These are phyloP conservation scores for Diarsia dahlii DNA, from an alignment of 2,888 invertebrate genomes.

Conservation along the genomic window DNA sequence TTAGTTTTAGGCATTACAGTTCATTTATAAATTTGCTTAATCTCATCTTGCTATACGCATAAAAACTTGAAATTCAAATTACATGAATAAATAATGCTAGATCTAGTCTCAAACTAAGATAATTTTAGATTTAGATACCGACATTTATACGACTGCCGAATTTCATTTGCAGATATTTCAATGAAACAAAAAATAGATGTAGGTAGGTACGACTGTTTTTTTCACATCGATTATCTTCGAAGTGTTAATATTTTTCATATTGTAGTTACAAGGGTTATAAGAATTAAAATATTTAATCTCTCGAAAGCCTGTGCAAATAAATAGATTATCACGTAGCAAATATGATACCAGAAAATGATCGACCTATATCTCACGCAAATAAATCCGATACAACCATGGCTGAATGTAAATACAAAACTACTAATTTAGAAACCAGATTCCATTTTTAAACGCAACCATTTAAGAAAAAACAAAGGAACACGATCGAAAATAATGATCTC, in stretches of 20 bases:
- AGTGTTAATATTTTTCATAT: not conserved
- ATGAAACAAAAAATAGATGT: not conserved
- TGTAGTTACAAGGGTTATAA: too few species aligned
- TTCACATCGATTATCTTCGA: not conserved
- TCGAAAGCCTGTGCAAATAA: too few species aligned
- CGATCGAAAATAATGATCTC: slow-evolving; percentile 3
- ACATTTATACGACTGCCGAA: not conserved
- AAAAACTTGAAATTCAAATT: slow-evolving; percentile 26
- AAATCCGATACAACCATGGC: too few species aligned
- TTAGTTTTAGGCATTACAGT: not conserved
- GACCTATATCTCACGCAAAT: not conserved
- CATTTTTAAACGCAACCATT: not conserved
- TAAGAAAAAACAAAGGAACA: not conserved
- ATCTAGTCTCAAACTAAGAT: not conserved
- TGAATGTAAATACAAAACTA: not conserved
- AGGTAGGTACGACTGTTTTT: not conserved
- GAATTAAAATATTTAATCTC: too few species aligned
- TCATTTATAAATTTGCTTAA: slow-evolving; percentile 4
- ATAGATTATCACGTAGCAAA: not conserved
- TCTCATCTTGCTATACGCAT: slow-evolving; percentile 6
- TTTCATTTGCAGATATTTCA: slow-evolving; percentile 3
- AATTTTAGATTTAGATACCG: not conserved
- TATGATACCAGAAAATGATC: not conserved
- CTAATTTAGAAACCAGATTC: not conserved
- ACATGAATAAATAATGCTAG: slow-evolving; percentile 20